Evolutionary conservation across 1,140 invertebrate genomes (phyloP), one percentile per base, ranked within the genome.

Genomic region (Drosophila pandora): DNA sequence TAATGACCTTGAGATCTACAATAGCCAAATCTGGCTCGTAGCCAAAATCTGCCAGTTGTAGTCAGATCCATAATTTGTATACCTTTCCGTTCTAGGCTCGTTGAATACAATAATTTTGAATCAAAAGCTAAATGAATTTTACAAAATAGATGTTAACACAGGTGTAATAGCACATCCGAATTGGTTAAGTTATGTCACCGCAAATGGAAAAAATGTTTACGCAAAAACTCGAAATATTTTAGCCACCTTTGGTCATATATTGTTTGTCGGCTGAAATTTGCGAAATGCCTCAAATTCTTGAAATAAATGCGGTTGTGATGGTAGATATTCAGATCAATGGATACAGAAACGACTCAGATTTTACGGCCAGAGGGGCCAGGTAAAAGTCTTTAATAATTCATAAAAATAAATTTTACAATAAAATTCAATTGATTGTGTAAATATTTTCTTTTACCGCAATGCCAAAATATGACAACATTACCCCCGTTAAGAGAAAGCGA

Each of bases 371-470:
- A 39, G 34, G 9, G 13, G 39, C 49, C 68, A 48, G 39, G 54
- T 62, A 62, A 47, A 68, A 75, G 63, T 72, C 82, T 81, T 87
- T 82, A 87, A 87, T 87, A 87, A 87, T 87, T 87, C 75, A 82
- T 82, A 68, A 87, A 87, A 72, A 79, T 56, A 87, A 47, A 75
- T 62, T 79, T 78, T 68, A 76, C 82, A 87, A 87, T 87, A 72
- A 85, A 85, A 87, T 82, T 82, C 78, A 87, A 87, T 87, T 87
- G 82, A 87, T 81, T 87, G 82, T 76, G 78, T 69, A 87, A 87
- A 87, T 82, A 87, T 81, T 87, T 81, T 76, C 58, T n/a, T n/a
- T n/a, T n/a, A n/a, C n/a, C n/a, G n/a, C n/a, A n/a, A n/a, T n/a
- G n/a, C n/a, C n/a, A n/a, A n/a, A n/a, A n/a, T n/a, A n/a, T n/a